phyloP scores from a whole-genome alignment of 2,797 vertebrate genomes.

The Molothrus ater region DNA sequence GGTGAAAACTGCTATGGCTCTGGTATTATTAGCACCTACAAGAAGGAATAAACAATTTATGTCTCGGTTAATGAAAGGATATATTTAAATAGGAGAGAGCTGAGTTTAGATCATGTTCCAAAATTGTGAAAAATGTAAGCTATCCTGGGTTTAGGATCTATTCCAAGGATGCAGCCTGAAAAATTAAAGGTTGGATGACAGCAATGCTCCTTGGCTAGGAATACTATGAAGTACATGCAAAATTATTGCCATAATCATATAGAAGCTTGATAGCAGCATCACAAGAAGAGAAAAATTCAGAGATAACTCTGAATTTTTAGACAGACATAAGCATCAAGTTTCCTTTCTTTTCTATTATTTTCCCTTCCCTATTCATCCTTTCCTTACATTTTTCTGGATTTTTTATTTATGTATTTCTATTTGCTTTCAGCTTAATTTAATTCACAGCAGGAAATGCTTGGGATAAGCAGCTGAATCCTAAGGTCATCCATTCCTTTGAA shows the following conservation, averaged over 20 bases:
- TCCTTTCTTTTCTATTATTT: too few species aligned
- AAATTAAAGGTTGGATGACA: neutral
- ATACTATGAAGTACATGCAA: neutral
- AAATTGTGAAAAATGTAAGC: neutral
- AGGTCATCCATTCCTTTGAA: neutral
- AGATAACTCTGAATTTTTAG: neutral
- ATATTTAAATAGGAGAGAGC: neutral
- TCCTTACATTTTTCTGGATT: neutral
- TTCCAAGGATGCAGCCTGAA: neutral
- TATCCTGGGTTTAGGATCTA: neutral
- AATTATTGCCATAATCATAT: neutral
- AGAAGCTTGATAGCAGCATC: neutral
- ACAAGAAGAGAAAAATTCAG: neutral
- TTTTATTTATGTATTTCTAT: neutral
- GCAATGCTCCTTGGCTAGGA: neutral
- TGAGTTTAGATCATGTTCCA: neutral
- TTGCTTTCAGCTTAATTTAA: neutral
- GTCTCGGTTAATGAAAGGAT: neutral
- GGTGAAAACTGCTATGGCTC: neutral
- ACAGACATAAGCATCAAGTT: neutral
- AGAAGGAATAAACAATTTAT: neutral
- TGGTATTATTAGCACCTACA: neutral
- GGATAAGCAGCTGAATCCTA: neutral
- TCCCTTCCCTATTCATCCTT: accelerated
- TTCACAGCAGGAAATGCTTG: neutral